Percentiles rank a stretch among this genome's conserved stretches.
Evolutionary conservation across 2,888 invertebrate species (phyloP).

Genomic region (Proisotoma minuta): DNA sequence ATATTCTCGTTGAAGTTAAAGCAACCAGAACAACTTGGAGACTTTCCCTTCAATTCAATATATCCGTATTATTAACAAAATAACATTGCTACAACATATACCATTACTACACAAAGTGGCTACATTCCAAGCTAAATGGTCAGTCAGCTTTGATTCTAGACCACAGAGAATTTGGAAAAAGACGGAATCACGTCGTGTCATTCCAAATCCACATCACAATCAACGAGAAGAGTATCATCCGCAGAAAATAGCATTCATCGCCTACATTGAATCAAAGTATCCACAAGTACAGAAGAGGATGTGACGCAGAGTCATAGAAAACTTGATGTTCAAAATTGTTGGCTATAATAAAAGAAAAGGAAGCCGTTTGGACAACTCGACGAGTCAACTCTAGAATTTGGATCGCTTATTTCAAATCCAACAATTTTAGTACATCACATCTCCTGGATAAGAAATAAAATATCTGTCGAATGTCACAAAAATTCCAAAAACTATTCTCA

Average conservation of each 20-base stretch:
- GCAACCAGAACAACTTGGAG: too few relatives aligned
- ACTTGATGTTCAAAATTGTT: not conserved
- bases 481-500: not conserved
- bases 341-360: not conserved
- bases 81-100: too few relatives aligned
- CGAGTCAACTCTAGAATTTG: not conserved
- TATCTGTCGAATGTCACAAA: not conserved
- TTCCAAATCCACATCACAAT: not conserved
- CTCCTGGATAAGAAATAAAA: not conserved
- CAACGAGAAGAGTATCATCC: not conserved
- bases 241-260: not conserved
- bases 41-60: too few relatives aligned
- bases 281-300: not conserved
- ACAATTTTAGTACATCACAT: not conserved
- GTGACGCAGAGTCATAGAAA: not conserved
- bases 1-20: too few relatives aligned
- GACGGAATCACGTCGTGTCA: not conserved
- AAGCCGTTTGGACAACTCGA: not conserved
- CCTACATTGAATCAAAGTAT: not conserved
- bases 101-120: too few relatives aligned
- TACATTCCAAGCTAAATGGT: too few relatives aligned
- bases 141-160: too few relatives aligned
- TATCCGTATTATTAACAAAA: too few relatives aligned
- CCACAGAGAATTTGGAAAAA: too few relatives aligned
- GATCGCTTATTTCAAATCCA: not conserved